phyloP scores from a whole-genome alignment of 2,888 invertebrate genomes.

The Ormyrus thymus region DNA sequence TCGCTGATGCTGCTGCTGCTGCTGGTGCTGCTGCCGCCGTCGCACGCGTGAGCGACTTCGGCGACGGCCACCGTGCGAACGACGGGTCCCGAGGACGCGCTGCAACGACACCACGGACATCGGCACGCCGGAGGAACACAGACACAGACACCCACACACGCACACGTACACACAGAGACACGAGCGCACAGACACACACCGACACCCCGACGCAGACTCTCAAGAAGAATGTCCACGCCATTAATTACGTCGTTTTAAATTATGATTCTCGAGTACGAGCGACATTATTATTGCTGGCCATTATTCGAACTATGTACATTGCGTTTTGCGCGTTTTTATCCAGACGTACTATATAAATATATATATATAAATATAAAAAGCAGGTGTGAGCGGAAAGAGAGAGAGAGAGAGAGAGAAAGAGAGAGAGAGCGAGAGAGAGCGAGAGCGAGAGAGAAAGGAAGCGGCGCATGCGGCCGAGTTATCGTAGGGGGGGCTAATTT shows the following conservation, averaged over 20 bases:
- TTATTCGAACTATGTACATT: slow-evolving; percentile 41
- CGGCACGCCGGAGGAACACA: background rate
- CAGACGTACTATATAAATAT: background rate
- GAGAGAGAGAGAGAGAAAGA: slow-evolving; percentile 38
- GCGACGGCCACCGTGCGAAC: background rate
- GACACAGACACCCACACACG: background rate
- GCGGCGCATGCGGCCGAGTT: background rate
- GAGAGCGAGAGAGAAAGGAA: background rate
- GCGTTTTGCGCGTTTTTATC: slow-evolving; percentile 39
- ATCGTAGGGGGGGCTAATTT: background rate
- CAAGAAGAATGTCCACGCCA: slow-evolving; percentile 34
- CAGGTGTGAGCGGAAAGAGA: background rate
- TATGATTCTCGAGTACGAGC: slow-evolving; percentile 41
- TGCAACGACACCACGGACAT: background rate
- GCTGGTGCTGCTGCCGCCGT: slow-evolving; percentile 8
- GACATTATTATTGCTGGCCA: slow-evolving; percentile 45
- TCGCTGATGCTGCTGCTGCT: slow-evolving; percentile 7
- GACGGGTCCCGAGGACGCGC: background rate
- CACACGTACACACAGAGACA: background rate
- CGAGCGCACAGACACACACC: slow-evolving; percentile 5
- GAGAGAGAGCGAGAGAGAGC: background rate
- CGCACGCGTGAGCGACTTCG: background rate
- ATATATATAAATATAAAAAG: too few species aligned
- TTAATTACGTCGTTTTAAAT: slow-evolving; percentile 44
- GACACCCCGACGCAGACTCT: background rate